A percentile compares a stretch with the other conserved stretches of the same genome.
These are phyloP conservation scores for Drosophila busckii DNA, from an alignment of 1,140 invertebrate species.

Conservation along the genomic window DNA sequence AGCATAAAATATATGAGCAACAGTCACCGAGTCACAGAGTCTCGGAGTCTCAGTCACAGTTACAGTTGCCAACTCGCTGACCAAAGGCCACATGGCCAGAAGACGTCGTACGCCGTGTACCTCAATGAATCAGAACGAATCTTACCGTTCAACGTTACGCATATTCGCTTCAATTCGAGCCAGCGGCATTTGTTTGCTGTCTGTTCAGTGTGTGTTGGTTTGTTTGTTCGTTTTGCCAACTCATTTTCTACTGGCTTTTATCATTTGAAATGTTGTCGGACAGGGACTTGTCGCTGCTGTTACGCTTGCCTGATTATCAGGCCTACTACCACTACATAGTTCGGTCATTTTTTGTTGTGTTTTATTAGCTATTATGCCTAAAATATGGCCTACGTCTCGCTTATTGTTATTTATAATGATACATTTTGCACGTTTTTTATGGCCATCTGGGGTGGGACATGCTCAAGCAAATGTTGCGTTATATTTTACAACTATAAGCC, in stretches of 20 bases:
- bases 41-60: neutral
- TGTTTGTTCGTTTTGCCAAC: slow-evolving; percentile 20
- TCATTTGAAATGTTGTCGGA: slow-evolving; percentile 66
- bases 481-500: slow-evolving; percentile 16
- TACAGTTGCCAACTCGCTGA: neutral
- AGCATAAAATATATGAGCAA: slow-evolving; percentile 69
- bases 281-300: slow-evolving; percentile 55
- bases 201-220: slow-evolving; percentile 12
- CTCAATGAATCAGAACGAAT: slow-evolving; percentile 12
- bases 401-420: slow-evolving; percentile 75
- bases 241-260: slow-evolving; percentile 50
- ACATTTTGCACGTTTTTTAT: slow-evolving; percentile 72
- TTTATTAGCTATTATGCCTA: slow-evolving; percentile 72
- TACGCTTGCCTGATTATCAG: slow-evolving; percentile 61
- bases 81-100: slow-evolving; percentile 18
- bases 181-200: slow-evolving; percentile 15
- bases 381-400: slow-evolving; percentile 72
- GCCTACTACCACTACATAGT: slow-evolving; percentile 1
- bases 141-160: too few species aligned
- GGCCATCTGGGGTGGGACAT: slow-evolving; percentile 44
- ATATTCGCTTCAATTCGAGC: too few species aligned
- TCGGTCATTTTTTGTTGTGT: slow-evolving; percentile 60
- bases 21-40: too few species aligned
- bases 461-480: slow-evolving; percentile 33
- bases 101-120: neutral